These are phyloP conservation scores for Siniperca chuatsi DNA, from an alignment of 2,113 vertebrate species.

Conservation along the genomic window DNA sequence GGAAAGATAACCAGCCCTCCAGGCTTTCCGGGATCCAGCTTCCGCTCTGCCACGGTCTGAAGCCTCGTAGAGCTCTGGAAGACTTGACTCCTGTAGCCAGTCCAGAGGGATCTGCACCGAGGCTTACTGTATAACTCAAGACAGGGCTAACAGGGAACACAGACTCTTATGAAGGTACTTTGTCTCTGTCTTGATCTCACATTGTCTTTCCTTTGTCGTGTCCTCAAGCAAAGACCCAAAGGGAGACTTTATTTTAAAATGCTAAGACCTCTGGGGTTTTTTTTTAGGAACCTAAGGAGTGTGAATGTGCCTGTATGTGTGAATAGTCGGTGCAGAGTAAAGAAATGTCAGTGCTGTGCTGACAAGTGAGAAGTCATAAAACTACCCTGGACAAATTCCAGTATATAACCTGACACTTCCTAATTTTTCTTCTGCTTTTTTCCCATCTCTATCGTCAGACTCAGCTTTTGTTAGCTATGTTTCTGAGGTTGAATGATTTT, in stretches of 20 bases:
- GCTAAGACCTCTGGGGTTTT: not conserved
- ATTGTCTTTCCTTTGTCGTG: not conserved
- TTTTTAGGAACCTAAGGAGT: not conserved
- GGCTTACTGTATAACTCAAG: not conserved
- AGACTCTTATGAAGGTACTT: conserved; percentile 58
- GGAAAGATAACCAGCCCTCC: conserved; percentile 49
- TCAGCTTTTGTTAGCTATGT: not conserved
- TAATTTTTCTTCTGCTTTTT: not conserved
- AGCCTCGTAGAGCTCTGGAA: conserved; percentile 35
- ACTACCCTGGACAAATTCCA: conserved; percentile 21
- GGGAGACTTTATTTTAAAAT: not conserved
- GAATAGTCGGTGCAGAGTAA: not conserved
- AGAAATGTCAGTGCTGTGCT: not conserved
- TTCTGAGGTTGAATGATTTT: not conserved
- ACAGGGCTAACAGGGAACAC: not conserved
- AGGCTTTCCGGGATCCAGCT: conserved; percentile 23
- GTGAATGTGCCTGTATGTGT: not conserved
- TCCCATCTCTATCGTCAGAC: not conserved
- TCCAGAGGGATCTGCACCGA: conserved; percentile 25
- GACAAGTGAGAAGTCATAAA: conserved; percentile 15
- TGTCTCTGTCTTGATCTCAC: not conserved
- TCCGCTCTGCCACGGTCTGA: conserved; percentile 32
- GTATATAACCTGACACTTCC: conserved; percentile 16
- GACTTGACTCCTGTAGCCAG: conserved; percentile 21
- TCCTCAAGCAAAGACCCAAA: not conserved